These are phyloP conservation scores for Pteronura brasiliensis DNA, from an alignment of 2,113 vertebrate species.

Conservation along the genomic window DNA sequence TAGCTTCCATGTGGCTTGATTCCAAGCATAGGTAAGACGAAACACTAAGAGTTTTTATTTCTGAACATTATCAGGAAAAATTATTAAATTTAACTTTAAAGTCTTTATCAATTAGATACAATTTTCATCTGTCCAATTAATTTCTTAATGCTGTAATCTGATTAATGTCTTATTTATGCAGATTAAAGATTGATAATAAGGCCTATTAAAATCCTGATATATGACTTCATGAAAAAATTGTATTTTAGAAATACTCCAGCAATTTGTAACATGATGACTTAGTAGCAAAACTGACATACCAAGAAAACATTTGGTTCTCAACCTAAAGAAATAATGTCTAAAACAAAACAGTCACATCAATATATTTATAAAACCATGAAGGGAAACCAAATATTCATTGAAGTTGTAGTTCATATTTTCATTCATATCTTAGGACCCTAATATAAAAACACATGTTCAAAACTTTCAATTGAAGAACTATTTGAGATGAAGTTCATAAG, in stretches of 20 bases:
- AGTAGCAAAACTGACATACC: neutral
- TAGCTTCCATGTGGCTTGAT: slow-evolving; percentile 49
- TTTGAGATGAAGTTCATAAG: neutral
- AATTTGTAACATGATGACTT: neutral
- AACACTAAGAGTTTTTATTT: slow-evolving; percentile 54
- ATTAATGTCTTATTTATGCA: slow-evolving; percentile 54
- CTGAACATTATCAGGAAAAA: slow-evolving; percentile 22
- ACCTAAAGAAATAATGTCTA: neutral
- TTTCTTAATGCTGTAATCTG: slow-evolving; percentile 7
- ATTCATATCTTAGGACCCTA: neutral
- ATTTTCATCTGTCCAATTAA: slow-evolving; percentile 40
- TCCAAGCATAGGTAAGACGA: slow-evolving; percentile 47
- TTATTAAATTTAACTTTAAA: slow-evolving; percentile 50
- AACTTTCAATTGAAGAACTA: neutral
- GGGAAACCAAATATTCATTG: neutral
- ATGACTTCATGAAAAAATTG: neutral
- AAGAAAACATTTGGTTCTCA: neutral
- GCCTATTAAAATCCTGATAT: neutral
- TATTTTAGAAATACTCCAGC: neutral
- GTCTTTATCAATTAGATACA: neutral
- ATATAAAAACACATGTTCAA: neutral
- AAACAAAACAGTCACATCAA: neutral
- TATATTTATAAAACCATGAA: neutral
- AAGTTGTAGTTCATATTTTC: slow-evolving; percentile 4
- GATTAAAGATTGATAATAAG: neutral